Evolutionary conservation across 2,888 invertebrate genomes (phyloP), one percentile per base, ranked within the genome.

Genomic region (Athalia circularis): DNA sequence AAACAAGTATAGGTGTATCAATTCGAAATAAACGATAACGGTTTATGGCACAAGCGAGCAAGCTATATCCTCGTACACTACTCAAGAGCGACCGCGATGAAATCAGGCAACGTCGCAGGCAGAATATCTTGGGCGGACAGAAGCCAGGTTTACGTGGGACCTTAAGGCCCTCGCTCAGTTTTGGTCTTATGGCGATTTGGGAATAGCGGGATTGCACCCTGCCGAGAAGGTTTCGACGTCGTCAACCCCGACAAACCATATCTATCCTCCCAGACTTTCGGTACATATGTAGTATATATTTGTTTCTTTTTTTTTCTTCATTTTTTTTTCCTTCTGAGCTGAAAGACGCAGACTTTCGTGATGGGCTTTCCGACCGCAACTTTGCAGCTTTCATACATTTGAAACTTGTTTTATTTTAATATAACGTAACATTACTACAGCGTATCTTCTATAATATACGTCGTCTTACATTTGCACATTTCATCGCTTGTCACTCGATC

Each of bases 211-310:
- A 85, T 29, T 29, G 29, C 84, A 85, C 86, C 89, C 88, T 80
- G 87, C 86, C 83, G 89, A 79, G 88, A 87, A 83, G 87, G 85
- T 85, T 85, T 84, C 29, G 84, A 85, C 83, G 86, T 86, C 87
- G 86, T 84, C 82, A 81, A 81, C 75, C 48, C 50, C 50, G 75
- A 62, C 62, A 62, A 15, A 62, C 75, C 50, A 62, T 43, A 75
- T 64, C 62, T 62, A 62, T 62, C 48, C 75, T 6, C 29, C 45
- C 62, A 43, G 43, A 29, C 50, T n/a, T 65, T 9, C 54, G 8
- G 13, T 47, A 75, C 11, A 47, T 2, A 29, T 29, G 29, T 29
- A 29, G 0, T 2, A 29, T 29, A 2, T 29, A 29, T 29, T 29
- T 29, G 29, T 29, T 29, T 29, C 2, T 29, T 29, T 29, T 29